These are phyloP conservation scores for Calephelis nemesis DNA, from an alignment of 1,140 invertebrate genomes.

Conservation along the genomic window DNA sequence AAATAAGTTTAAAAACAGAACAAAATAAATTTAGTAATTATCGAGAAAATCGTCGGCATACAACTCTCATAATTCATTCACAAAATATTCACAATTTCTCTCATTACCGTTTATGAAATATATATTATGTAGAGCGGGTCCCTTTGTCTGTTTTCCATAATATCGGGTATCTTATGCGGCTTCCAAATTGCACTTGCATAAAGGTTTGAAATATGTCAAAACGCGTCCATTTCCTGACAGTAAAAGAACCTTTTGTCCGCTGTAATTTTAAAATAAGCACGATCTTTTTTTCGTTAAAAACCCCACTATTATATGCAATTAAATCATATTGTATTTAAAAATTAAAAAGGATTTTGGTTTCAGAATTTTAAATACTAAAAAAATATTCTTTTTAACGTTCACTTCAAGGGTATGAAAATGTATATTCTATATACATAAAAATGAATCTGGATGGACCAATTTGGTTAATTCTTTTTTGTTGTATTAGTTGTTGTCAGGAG, in stretches of 20 bases:
- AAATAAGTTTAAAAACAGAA: not conserved
- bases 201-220: constrained; percentile 57
- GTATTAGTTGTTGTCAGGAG: too few relatives aligned
- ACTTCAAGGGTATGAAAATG: too few relatives aligned
- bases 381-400: too few relatives aligned
- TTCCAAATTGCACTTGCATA: constrained; percentile 50
- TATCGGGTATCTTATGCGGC: constrained; percentile 31
- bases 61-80: not conserved
- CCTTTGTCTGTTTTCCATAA: constrained; percentile 26
- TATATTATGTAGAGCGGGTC: not conserved
- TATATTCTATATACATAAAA: too few relatives aligned
- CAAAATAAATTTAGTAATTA: not conserved
- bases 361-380: too few relatives aligned
- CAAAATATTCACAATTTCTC: constrained; percentile 8
- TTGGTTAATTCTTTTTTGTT: too few relatives aligned
- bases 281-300: constrained; percentile 39
- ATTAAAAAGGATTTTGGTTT: constrained; percentile 22
- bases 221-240: constrained; percentile 41
- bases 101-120: constrained; percentile 6
- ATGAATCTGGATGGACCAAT: too few relatives aligned
- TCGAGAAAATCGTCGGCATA: not conserved
- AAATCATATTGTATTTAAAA: constrained; percentile 37
- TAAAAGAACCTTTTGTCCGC: constrained; percentile 47
- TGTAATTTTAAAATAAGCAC: constrained; percentile 44
- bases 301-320: constrained; percentile 32